Percentiles rank a stretch among this genome's conserved stretches.
These are phyloP conservation scores for Coracias cyanogaster DNA, from an alignment of 2,797 vertebrate genomes.

Conservation along the genomic window DNA sequence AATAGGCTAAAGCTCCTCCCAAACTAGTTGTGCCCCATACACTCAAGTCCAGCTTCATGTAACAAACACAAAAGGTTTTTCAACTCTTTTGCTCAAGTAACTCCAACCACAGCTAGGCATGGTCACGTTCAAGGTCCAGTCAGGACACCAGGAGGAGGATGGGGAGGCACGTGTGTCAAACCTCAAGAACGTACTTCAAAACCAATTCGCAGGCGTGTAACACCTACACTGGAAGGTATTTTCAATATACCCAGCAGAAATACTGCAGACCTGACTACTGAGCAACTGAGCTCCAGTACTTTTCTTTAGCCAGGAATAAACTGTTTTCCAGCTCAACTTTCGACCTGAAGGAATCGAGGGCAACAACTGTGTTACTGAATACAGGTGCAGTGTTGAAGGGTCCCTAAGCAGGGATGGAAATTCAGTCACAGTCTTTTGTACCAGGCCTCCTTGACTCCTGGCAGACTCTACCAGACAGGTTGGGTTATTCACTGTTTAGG, in stretches of 20 bases:
- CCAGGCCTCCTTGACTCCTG: fast-evolving
- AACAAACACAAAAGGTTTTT: not conserved
- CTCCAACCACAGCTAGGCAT: not conserved
- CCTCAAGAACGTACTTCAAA: not conserved
- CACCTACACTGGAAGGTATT: not conserved
- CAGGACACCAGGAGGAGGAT: not conserved
- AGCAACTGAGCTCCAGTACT: not conserved
- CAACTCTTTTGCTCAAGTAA: not conserved
- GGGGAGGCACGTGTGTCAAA: fast-evolving
- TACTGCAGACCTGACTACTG: not conserved
- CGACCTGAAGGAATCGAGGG: not conserved
- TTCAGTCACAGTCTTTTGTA: not conserved
- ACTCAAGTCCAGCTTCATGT: not conserved
- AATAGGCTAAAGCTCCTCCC: not conserved
- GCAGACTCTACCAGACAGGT: not conserved
- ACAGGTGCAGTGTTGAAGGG: not conserved
- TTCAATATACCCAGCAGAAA: not conserved
- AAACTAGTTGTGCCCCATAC: not conserved
- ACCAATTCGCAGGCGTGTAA: not conserved
- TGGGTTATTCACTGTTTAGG: not conserved
- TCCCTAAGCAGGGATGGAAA: not conserved
- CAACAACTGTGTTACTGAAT: not conserved
- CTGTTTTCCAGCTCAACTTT: not conserved
- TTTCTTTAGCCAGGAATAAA: not conserved
- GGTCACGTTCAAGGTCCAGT: fast-evolving